Base-by-base conservation (phyloP, 2,888 invertebrate genomes). In the Rambutsinella grinnellia region DNA sequence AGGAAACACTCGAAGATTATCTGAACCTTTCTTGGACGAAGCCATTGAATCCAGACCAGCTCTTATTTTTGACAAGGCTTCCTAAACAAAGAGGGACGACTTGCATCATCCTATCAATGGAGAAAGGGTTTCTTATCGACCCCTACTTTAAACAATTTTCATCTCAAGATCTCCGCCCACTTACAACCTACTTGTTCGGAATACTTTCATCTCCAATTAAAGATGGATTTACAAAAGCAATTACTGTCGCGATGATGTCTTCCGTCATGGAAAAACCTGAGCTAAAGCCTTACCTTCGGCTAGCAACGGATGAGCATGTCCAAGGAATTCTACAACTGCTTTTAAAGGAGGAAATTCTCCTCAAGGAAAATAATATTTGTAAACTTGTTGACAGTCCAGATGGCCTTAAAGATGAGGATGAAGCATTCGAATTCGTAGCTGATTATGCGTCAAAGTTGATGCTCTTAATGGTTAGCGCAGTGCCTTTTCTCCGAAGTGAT, bases 1-100 rank as follows among this genome's bases (percentile, higher is more conserved):
- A 46, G 21, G 61, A 46, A 46, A 8, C 46, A 3, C 6, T 61
- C 2, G 61, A 61, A n/a, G 61, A 61, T 24, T 61, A 61, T 24
- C 19, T 44, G 3, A 17, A 61, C 5, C 61, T 61, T 36, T 3
- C 10, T 15, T 46, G 46, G 46, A 61, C 61, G 3, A 17, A 6
- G 6, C 19, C 19, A 8, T 46, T 61, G 13, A 15, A 13, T 3
- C 61, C 61, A 3, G 5, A 6, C 2, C 21, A 61, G 23, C 3
- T 61, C 13, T 19, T 17, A 3, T 8, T 3, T 8, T 3, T 61
- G 8, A 10, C 46, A 3, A 24, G 13, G 3, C 21, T 46, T 3
- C 2, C 61, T 3, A 46, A 3, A 21, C 2, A 21, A 5, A 47
- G 3, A 19, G 23, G 23, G 8, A 15, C 36, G 3, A 17, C 3